Conservation (phyloP, 23 tunicate genomes). For the Trididemnum miniatum region DNA sequence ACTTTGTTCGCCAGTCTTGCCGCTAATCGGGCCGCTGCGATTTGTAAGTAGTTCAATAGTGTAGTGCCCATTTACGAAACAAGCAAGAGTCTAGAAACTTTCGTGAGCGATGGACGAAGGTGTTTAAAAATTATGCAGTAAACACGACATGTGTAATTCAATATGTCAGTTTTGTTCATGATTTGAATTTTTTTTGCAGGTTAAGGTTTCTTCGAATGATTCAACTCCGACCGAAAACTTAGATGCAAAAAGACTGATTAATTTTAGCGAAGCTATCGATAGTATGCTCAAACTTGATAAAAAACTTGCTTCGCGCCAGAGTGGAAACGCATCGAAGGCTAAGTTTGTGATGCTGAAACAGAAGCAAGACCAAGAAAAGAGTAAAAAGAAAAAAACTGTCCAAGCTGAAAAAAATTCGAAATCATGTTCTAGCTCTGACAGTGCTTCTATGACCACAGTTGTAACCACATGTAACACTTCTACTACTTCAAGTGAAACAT, state of each 20-base stretch:
- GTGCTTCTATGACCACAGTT: too few species aligned
- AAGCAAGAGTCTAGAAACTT: too few species aligned
- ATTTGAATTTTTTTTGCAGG: conserved; percentile 4
- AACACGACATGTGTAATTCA: neutral
- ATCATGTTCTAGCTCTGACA: too few species aligned
- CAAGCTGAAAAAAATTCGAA: neutral
- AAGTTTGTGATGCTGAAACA: conserved; percentile 1
- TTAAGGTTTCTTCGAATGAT: neutral
- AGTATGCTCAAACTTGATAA: conserved; percentile 19
- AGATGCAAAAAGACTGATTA: neutral
- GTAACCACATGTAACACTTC: too few species aligned
- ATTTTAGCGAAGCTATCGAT: conserved; percentile 14
- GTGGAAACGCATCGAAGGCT: neutral
- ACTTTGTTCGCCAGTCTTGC: too few species aligned
- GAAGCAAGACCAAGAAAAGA: neutral
- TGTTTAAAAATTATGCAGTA: neutral
- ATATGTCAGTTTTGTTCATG: too few species aligned
- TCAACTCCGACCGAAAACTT: neutral
- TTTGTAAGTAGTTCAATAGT: too few species aligned
- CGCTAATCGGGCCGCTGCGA: too few species aligned
- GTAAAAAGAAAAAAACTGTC: neutral
- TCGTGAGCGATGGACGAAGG: too few species aligned
- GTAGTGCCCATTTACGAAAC: too few species aligned
- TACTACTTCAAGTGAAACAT: too few species aligned
- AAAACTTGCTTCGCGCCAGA: neutral